Percentiles rank a stretch among this genome's conserved stretches.
phyloP scores from a whole-genome alignment of 2,797 vertebrate genomes.

The Eospalax fontanierii region DNA sequence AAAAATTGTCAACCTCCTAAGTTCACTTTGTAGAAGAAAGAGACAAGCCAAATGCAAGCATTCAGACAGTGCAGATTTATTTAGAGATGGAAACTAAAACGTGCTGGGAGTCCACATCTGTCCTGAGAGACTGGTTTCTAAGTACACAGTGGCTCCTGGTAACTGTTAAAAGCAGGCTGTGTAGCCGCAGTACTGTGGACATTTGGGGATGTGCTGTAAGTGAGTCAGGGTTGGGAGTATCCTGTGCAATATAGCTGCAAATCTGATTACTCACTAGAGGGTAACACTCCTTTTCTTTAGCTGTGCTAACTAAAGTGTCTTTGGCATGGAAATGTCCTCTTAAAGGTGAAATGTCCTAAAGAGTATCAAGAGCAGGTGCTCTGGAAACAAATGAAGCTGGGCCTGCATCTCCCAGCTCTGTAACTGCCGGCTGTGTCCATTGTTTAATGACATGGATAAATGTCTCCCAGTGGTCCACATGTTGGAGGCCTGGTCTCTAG shows the following conservation, averaged over 20 bases:
- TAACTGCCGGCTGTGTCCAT: not conserved
- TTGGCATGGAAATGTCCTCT: not conserved
- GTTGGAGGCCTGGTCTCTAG: not conserved
- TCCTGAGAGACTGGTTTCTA: not conserved
- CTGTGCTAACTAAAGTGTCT: constrained; percentile 31
- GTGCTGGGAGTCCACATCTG: not conserved
- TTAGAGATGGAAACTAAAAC: constrained; percentile 51
- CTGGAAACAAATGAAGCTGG: not conserved
- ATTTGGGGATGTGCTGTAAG: not conserved
- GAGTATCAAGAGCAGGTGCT: constrained; percentile 1
- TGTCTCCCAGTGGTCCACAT: not conserved
- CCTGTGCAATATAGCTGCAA: not conserved
- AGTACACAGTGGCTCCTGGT: not conserved
- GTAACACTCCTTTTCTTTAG: not conserved
- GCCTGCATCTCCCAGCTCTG: not conserved
- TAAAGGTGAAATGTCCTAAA: not conserved
- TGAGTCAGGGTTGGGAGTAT: not conserved
- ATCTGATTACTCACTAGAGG: not conserved
- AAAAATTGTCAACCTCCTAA: not conserved
- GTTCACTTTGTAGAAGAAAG: constrained; percentile 38
- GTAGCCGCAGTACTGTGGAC: not conserved
- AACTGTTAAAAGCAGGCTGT: not conserved
- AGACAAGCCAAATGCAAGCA: constrained; percentile 27
- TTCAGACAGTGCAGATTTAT: not conserved
- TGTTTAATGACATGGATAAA: not conserved